Percentiles rank a stretch among this genome's conserved stretches.
Conservation (phyloP, 2,113 vertebrate genomes). For the Colistium nudipinnis region DNA sequence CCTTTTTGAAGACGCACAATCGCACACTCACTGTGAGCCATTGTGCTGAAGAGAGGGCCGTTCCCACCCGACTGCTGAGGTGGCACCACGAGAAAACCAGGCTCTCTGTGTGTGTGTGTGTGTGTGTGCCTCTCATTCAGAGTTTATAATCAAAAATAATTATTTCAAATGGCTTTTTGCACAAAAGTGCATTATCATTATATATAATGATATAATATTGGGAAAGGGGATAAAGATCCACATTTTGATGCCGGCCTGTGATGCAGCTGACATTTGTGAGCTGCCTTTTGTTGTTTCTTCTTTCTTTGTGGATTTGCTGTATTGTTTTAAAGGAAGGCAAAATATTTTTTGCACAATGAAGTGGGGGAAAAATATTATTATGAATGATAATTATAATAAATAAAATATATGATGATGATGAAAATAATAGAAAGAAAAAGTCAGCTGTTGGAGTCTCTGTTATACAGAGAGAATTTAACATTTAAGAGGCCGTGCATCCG, state of each 20-base stretch:
- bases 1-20: background rate
- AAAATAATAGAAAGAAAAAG: too few species aligned
- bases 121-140: background rate
- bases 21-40: background rate
- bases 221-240: background rate
- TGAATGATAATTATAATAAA: too few species aligned
- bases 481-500: too few species aligned
- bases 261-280: background rate
- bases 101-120: background rate
- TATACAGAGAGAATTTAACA: too few species aligned
- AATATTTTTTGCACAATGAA: too few species aligned
- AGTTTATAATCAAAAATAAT: background rate
- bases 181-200: constrained; percentile 36
- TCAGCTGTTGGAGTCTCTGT: too few species aligned
- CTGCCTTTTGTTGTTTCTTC: background rate
- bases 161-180: background rate
- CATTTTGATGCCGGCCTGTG: background rate
- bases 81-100: constrained; percentile 31
- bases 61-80: constrained; percentile 60
- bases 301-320: background rate
- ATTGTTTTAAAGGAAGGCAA: background rate
- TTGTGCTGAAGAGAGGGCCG: constrained; percentile 42
- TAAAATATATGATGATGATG: too few species aligned
- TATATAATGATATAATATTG: constrained; percentile 1
- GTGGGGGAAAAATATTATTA: too few species aligned